Base-by-base conservation (phyloP, 2,797 vertebrate genomes). In the Chrosomus eos region DNA sequence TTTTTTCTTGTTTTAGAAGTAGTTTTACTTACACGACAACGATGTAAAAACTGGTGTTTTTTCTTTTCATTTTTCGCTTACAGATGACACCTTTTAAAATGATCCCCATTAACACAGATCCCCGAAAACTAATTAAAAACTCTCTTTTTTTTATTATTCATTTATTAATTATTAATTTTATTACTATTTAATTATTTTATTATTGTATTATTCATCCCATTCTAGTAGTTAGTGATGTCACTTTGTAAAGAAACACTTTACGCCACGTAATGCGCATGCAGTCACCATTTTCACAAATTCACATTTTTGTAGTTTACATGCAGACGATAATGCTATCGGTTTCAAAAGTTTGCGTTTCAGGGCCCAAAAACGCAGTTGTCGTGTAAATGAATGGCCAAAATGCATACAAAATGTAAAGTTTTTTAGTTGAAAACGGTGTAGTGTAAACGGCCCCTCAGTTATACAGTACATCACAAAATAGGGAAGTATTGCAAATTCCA, bases 351-450 rank as follows among this genome's bases (percentile, higher is more conserved):
- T 62, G n/a, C n/a, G n/a, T 28, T 62, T 62, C 13, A 28, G 11
- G 13, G 58, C 5, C 58, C 1, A 60, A 60, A 4, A 60, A 26
- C n/a, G 1, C n/a, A 0, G 1, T 28, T 62, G 60, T 62, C 6
- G 0, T 28, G 60, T 62, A 62, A 62, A 60, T 60, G 1, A 60
- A 26, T n/a, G 11, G n/a, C 4, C 58, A 60, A 14, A 60, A 26
- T n/a, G 5, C n/a, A 26, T 13, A 55, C 21, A 58, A n/a, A 13
- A 13, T 26, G 5, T 5, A 0, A 26, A 0, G 0, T 13, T 58
- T 58, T n/a, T 60, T 48, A 0, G 11, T 60, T 13, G 58, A 26
- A 26, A 26, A 62, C 2, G 2, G 53, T 58, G 53, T 58, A 23
- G 21, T 58, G 21, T 23, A 23, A 58, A 55, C 0, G 23, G 55